These are phyloP conservation scores for Hippocampus mohnikei DNA, from an alignment of 2,113 vertebrate genomes.

Conservation along the genomic window DNA sequence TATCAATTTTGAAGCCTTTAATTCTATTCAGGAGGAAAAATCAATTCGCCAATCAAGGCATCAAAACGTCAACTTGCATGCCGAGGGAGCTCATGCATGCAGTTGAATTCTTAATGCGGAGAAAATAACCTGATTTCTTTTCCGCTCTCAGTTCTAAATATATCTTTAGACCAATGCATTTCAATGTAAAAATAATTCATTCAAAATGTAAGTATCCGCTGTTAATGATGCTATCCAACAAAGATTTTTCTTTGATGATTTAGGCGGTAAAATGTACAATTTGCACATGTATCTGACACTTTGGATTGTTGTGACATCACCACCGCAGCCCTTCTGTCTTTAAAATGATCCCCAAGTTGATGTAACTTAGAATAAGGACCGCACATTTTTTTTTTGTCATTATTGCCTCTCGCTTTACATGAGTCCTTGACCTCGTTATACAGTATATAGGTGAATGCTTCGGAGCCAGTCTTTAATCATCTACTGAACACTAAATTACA, in stretches of 20 bases:
- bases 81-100: not conserved
- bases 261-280: not conserved
- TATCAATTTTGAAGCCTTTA: conserved; percentile 17
- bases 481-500: conserved; percentile 3
- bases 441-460: not conserved
- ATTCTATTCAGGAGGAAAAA: conserved; percentile 45
- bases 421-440: conserved; percentile 1
- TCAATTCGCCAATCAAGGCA: conserved; percentile 23
- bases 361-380: not conserved
- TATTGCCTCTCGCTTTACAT: not conserved
- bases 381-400: not conserved
- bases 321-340: not conserved
- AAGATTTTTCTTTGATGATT: not conserved
- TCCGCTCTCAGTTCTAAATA: not conserved
- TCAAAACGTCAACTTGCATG: conserved; percentile 24
- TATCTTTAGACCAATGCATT: not conserved
- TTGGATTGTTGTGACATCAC: not conserved
- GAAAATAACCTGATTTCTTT: not conserved
- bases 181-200: not conserved
- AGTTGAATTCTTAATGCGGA: not conserved
- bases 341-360: not conserved
- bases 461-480: not conserved
- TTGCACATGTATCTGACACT: not conserved
- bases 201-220: not conserved
- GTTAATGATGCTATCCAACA: not conserved